Evolutionary conservation across 2,888 invertebrate genomes (phyloP).

Genomic region (Dryobotodes eremita): DNA sequence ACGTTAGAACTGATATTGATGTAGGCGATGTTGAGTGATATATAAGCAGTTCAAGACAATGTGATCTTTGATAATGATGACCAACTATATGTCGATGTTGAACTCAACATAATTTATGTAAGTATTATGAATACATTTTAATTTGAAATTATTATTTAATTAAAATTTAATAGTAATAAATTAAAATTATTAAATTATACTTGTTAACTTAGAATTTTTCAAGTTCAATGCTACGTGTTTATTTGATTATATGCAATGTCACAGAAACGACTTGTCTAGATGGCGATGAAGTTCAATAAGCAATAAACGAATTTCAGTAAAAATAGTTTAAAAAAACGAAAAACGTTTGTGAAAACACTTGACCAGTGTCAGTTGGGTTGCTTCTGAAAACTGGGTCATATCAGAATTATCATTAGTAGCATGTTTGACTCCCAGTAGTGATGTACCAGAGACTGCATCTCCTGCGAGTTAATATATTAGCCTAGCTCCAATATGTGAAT

Average conservation of each 20-base stretch:
- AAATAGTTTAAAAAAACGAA: no score
- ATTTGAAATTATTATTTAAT: no score
- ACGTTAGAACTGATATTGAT: neutral
- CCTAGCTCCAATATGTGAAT: neutral
- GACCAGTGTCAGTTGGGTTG: no score
- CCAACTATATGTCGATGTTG: neutral
- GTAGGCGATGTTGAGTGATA: neutral
- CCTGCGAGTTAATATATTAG: neutral
- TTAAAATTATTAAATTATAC: no score
- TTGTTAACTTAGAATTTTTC: neutral
- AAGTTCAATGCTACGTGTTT: conserved; percentile 2
- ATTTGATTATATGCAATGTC: neutral
- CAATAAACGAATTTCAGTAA: neutral
- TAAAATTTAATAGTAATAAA: no score
- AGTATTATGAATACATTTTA: no score
- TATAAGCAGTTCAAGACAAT: neutral
- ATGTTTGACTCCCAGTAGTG: neutral
- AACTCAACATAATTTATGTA: no score
- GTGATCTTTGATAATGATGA: neutral
- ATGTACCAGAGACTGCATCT: neutral
- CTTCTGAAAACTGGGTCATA: no score
- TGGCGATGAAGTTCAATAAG: neutral
- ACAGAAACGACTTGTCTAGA: neutral
- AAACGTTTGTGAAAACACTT: no score
- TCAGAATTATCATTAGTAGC: neutral